phyloP scores from a whole-genome alignment of 2,113 vertebrate species.

The Podilymbus podiceps region DNA sequence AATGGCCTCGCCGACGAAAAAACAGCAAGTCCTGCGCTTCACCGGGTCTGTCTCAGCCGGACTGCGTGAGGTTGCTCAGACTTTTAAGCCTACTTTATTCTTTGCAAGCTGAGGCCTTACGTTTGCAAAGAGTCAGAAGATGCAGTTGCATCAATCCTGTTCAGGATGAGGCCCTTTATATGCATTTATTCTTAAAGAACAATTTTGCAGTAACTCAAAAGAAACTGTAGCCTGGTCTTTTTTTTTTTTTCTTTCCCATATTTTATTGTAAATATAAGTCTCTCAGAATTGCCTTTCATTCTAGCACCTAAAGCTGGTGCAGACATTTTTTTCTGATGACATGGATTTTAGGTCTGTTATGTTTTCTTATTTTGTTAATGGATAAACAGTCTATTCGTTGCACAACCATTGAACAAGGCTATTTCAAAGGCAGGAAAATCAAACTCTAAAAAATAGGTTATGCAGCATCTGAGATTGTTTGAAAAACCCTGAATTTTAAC shows the following conservation, averaged over 20 bases:
- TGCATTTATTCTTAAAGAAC: not conserved
- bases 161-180: not conserved
- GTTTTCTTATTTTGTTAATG: not conserved
- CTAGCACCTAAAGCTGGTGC: not conserved
- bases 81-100: not conserved
- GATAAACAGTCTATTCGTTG: not conserved
- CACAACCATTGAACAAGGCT: not conserved
- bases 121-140: not conserved
- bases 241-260: not conserved
- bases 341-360: not conserved
- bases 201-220: not conserved
- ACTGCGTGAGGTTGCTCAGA: not conserved
- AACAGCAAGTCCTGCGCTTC: not conserved
- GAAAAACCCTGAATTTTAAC: not conserved
- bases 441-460: not conserved
- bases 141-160: not conserved
- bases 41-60: fast-evolving
- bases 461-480: not conserved
- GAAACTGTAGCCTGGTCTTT: not conserved
- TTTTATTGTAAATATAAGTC: not conserved
- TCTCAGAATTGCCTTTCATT: not conserved
- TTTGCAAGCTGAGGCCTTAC: not conserved
- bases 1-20: not conserved
- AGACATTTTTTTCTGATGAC: not conserved
- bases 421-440: not conserved